phyloP scores from a whole-genome alignment of 2,113 vertebrate species.

The Engraulis encrasicolus region DNA sequence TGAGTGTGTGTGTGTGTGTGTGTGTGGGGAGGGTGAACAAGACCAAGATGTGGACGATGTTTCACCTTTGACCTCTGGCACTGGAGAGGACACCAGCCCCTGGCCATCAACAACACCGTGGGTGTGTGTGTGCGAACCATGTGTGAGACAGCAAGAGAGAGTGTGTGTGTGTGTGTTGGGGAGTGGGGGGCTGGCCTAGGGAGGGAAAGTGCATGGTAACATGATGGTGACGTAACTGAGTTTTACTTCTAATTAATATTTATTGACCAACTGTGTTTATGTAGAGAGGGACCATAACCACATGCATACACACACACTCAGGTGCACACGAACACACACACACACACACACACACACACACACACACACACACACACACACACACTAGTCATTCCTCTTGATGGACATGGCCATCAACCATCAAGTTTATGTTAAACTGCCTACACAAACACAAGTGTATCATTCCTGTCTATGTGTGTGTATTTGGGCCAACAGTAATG shows the following conservation, averaged over 20 bases:
- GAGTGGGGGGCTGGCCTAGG: not conserved
- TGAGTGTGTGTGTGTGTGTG: not conserved
- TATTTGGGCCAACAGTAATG: no score
- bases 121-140: constrained; percentile 21
- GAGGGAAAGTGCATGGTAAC: not conserved
- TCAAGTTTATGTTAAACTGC: no score
- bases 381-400: not conserved
- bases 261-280: constrained; percentile 43
- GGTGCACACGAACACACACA: not conserved
- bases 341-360: constrained; percentile 13
- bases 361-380: not conserved
- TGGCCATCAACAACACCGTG: not conserved
- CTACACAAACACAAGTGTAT: no score
- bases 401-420: no score
- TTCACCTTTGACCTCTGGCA: not conserved
- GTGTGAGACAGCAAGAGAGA: no score
- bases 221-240: not conserved
- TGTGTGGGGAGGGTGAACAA: constrained; percentile 57
- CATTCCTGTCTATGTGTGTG: no score
- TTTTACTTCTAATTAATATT: constrained; percentile 32
- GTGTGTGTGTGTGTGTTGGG: constrained; percentile 21
- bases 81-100: not conserved
- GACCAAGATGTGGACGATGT: constrained; percentile 51
- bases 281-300: constrained; percentile 32
- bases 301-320: not conserved